Evolutionary conservation across 2,888 invertebrate species (phyloP), one percentile per base, ranked within the genome.

Genomic region (Erpobdella octoculata): DNA sequence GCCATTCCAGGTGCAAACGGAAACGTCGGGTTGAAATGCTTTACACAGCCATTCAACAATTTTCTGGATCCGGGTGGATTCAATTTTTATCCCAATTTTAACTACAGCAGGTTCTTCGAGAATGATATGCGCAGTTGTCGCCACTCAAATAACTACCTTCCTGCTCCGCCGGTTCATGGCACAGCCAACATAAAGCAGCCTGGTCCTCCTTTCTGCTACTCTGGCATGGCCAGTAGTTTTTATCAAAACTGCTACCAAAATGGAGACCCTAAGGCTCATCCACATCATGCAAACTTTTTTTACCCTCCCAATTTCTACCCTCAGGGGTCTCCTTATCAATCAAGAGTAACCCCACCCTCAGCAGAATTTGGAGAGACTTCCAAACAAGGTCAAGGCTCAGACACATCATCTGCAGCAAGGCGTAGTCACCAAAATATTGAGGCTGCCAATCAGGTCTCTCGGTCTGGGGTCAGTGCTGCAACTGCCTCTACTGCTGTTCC

Each of bases 31-130:
- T 41, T 68, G 31, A 68, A 68, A 48, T 68, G 68, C 37, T 68
- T 68, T 21, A 15, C 68, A 5, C 68, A 68, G 41, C 68, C 68
- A 6, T 68, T 68, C 68, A 68, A 68, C 48, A 68, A 68, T 33
- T 68, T 68, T 48, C 41, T 68, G 9, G 68, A 68, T 28, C 68
- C 68, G 31, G 48, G 68, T 2, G 37, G 68, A 2, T 68, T 68
- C 21, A 38, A 38, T 48, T 68, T 68, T 48, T 68, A 68, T 48
- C 68, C 35, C 35, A 68, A 68, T 28, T 46, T 68, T n/a, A 68
- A 48, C 25, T 68, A 68, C 48, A 46, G 46, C 31, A 35, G 68
- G n/a, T 25, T 68, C n/a, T 35, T 48, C 48, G 68, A 68, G 37
- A 68, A 68, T 48, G 68, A 68, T n/a, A 28, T 38, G 25, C 46